A percentile compares a stretch with the other conserved stretches of the same genome.
These are phyloP conservation scores for Ditula angustiorana DNA, from an alignment of 2,888 invertebrate genomes.

Conservation along the genomic window DNA sequence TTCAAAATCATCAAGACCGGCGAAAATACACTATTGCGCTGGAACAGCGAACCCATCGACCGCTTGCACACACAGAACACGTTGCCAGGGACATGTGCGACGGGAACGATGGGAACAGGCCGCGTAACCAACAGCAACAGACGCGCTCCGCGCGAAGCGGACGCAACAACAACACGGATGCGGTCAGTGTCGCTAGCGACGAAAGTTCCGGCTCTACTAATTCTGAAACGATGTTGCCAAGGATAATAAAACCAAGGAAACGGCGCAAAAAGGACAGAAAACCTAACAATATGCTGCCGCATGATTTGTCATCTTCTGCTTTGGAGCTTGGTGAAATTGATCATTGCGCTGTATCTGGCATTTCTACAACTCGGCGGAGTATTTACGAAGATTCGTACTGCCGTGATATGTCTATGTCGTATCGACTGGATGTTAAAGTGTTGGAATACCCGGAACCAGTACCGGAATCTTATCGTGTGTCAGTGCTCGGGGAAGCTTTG, in stretches of 20 bases:
- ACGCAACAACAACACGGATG: constrained; percentile 86
- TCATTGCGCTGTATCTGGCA: constrained; percentile 74
- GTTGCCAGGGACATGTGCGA: constrained; percentile 70
- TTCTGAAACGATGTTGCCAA: constrained; percentile 92
- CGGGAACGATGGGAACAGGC: constrained; percentile 70
- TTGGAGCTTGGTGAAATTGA: constrained; percentile 78
- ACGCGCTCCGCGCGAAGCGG: constrained; percentile 72
- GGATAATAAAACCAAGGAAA: constrained; percentile 95
- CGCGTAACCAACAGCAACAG: constrained; percentile 75
- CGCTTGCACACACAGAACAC: constrained; percentile 65
- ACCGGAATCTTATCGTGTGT: constrained; percentile 76
- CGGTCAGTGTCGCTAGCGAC: constrained; percentile 91
- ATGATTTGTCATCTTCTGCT: constrained; percentile 70
- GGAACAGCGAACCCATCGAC: constrained; percentile 75
- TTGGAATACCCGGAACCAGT: constrained; percentile 73
- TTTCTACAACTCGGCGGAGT: constrained; percentile 64
- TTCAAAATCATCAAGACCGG: constrained; percentile 87
- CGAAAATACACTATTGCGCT: constrained; percentile 75
- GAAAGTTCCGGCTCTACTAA: constrained; percentile 89
- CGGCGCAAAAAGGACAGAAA: constrained; percentile 95
- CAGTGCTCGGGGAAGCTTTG: constrained; percentile 82
- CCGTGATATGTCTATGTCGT: constrained; percentile 80
- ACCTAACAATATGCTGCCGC: constrained; percentile 84
- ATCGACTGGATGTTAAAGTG: constrained; percentile 77
- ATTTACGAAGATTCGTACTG: constrained; percentile 81